Conservation (phyloP, 1,140 invertebrate genomes). For the Acyrthosiphon pisum region DNA sequence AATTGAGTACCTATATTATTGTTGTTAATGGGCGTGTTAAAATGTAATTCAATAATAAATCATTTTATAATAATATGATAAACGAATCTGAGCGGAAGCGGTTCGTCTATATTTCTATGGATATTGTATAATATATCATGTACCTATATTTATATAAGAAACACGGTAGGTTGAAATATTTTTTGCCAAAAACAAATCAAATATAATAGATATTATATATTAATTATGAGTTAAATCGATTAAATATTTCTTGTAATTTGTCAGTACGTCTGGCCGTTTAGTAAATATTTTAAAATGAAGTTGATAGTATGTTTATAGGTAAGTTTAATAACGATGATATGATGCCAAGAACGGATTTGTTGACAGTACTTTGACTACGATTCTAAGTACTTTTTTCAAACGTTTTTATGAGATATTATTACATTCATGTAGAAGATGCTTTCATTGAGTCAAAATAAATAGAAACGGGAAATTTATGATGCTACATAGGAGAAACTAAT, state of each 20-base stretch:
- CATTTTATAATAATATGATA: neutral
- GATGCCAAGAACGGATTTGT: neutral
- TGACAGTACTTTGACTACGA: too few relatives aligned
- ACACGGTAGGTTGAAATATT: neutral
- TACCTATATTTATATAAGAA: neutral
- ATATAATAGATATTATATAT: neutral
- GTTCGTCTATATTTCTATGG: neutral
- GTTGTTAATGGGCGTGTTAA: neutral
- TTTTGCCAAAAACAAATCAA: neutral
- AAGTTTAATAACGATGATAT: neutral
- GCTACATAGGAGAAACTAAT: neutral
- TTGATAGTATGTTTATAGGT: neutral
- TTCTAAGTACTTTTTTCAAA: too few relatives aligned
- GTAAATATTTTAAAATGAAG: neutral
- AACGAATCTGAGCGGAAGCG: neutral
- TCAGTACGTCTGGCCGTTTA: neutral
- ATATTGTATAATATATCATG: neutral
- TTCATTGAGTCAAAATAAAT: neutral
- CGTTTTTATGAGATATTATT: neutral
- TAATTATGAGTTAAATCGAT: neutral
- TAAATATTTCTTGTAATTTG: neutral
- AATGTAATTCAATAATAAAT: neutral
- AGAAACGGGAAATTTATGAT: neutral
- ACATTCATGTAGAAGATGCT: neutral
- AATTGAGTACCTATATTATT: neutral